phyloP scores from a whole-genome alignment of 2,113 vertebrate species.

The Eretmochelys imbricata region DNA sequence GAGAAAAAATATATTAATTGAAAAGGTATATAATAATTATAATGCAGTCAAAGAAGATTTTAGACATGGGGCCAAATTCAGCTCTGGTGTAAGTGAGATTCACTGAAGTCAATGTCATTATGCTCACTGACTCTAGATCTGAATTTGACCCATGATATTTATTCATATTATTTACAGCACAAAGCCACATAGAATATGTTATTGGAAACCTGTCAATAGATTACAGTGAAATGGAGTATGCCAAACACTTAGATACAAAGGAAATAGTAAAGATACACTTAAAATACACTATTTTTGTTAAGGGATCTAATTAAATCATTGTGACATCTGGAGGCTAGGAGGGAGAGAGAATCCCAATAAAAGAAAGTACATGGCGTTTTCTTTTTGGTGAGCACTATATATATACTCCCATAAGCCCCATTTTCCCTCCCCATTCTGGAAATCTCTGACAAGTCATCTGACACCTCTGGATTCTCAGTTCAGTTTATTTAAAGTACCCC shows the following conservation, averaged over 20 bases:
- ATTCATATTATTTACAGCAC: background rate
- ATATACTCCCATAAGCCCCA: background rate
- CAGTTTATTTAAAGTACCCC: background rate
- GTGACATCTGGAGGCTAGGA: background rate
- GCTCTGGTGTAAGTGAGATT: background rate
- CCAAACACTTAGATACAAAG: background rate
- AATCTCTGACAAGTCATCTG: background rate
- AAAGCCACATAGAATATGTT: background rate
- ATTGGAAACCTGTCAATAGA: background rate
- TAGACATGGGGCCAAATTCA: background rate
- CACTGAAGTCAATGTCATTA: constrained; percentile 21
- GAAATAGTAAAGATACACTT: background rate
- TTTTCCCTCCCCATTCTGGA: background rate
- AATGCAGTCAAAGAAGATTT: background rate
- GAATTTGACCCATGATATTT: background rate
- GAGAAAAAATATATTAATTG: background rate
- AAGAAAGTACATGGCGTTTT: background rate
- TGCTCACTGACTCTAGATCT: background rate
- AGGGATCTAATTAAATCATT: background rate
- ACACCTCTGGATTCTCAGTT: background rate
- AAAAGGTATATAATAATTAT: background rate
- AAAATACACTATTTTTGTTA: background rate
- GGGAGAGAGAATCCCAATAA: background rate
- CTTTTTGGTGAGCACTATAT: background rate
- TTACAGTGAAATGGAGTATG: background rate